Conservation (phyloP, 2,888 invertebrate species). For the Cerastis rubricosa region DNA sequence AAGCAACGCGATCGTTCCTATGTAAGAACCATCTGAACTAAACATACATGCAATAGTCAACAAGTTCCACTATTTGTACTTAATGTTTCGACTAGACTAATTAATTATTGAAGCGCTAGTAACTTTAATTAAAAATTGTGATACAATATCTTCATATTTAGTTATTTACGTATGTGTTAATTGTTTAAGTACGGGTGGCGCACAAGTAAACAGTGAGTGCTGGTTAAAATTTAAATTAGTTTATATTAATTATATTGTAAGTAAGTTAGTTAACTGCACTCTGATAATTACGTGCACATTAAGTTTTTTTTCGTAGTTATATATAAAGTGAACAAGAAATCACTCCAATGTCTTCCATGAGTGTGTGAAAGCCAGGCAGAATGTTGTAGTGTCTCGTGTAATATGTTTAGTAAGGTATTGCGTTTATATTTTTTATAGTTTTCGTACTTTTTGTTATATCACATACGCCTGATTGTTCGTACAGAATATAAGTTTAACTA, state of each 20-base stretch:
- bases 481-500: slow-evolving; percentile 66
- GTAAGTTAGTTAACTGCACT: slow-evolving; percentile 62
- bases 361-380: slow-evolving; percentile 69
- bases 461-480: slow-evolving; percentile 68
- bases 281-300: slow-evolving; percentile 69
- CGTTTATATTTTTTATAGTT: slow-evolving; percentile 68
- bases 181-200: slow-evolving; percentile 81
- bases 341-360: slow-evolving; percentile 83
- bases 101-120: slow-evolving; percentile 76
- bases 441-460: slow-evolving; percentile 67
- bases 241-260: slow-evolving; percentile 57
- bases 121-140: slow-evolving; percentile 84
- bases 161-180: slow-evolving; percentile 70
- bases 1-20: slow-evolving; percentile 86
- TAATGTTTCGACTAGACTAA: slow-evolving; percentile 81
- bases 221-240: slow-evolving; percentile 55
- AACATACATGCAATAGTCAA: slow-evolving; percentile 81
- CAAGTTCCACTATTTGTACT: slow-evolving; percentile 85
- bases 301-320: slow-evolving; percentile 65
- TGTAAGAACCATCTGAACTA: slow-evolving; percentile 80
- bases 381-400: slow-evolving; percentile 57
- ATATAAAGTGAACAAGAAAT: slow-evolving; percentile 72
- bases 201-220: slow-evolving; percentile 53
- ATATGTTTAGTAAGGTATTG: slow-evolving; percentile 57
- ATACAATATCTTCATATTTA: slow-evolving; percentile 84